A percentile compares a stretch with the other conserved stretches of the same genome.
These are phyloP conservation scores for Cynocephalus volans DNA, from an alignment of 2,113 vertebrate genomes.

Conservation along the genomic window DNA sequence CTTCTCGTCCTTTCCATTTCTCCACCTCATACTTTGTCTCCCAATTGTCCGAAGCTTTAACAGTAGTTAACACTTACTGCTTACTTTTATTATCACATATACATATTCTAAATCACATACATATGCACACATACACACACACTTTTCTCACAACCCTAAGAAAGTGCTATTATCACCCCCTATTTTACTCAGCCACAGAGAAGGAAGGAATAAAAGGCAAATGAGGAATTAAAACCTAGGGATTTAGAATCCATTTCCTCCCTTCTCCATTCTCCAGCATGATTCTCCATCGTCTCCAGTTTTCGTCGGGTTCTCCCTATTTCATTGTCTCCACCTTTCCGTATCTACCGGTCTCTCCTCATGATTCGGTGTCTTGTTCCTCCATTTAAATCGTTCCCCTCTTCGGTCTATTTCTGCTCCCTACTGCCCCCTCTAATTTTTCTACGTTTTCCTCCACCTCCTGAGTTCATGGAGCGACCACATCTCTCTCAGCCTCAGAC, in stretches of 20 bases:
- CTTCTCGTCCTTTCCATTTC: neutral
- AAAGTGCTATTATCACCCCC: neutral
- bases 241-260: neutral
- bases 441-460: neutral
- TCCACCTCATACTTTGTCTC: neutral
- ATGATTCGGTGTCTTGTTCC: too few relatives aligned
- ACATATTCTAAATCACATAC: fast-evolving
- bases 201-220: neutral
- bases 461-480: neutral
- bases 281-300: neutral
- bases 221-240: neutral
- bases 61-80: neutral
- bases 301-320: neutral
- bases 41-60: neutral
- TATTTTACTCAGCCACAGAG: neutral
- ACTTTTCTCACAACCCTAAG: neutral
- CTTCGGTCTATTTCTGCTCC: fast-evolving
- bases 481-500: neutral
- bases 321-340: neutral
- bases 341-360: neutral
- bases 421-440: neutral
- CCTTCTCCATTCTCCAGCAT: neutral
- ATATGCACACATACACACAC: neutral
- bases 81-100: neutral
- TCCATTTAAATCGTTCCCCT: neutral